Evolutionary conservation across 1,140 invertebrate genomes (phyloP).

Genomic region (Brachystomella parvula): DNA sequence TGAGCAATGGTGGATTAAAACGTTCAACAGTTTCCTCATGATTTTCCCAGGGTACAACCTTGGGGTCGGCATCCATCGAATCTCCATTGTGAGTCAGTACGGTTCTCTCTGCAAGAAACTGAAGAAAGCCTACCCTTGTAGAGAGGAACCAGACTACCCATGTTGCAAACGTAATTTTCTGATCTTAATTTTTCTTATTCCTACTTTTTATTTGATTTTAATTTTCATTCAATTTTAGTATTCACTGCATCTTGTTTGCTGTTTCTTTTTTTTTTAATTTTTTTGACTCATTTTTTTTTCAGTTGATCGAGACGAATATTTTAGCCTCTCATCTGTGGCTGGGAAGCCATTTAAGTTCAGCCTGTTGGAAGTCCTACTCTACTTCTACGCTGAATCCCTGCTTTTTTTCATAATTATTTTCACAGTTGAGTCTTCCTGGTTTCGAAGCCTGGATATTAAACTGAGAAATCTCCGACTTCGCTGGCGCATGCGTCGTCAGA

Average conservation of each 20-base stretch:
- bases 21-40: not conserved
- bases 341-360: not conserved
- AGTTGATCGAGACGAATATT: no score
- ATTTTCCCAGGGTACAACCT: not conserved
- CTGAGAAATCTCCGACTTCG: not conserved
- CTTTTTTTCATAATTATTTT: not conserved
- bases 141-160: not conserved
- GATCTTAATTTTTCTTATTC: not conserved
- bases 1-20: not conserved
- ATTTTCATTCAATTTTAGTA: no score
- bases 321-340: not conserved
- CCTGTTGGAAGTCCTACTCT: not conserved
- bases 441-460: not conserved
- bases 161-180: not conserved
- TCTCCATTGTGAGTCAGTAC: not conserved
- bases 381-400: not conserved
- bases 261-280: no score
- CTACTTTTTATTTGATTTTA: not conserved
- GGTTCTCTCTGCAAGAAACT: not conserved
- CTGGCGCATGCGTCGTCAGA: not conserved
- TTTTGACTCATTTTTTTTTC: no score
- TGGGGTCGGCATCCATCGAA: not conserved
- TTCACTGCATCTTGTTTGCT: no score
- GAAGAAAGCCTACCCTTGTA: not conserved
- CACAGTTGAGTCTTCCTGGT: not conserved